Percentiles rank a stretch among this genome's conserved stretches.
Evolutionary conservation across 2,113 vertebrate genomes (phyloP).

Genomic region (Gorsachius goisagi): DNA sequence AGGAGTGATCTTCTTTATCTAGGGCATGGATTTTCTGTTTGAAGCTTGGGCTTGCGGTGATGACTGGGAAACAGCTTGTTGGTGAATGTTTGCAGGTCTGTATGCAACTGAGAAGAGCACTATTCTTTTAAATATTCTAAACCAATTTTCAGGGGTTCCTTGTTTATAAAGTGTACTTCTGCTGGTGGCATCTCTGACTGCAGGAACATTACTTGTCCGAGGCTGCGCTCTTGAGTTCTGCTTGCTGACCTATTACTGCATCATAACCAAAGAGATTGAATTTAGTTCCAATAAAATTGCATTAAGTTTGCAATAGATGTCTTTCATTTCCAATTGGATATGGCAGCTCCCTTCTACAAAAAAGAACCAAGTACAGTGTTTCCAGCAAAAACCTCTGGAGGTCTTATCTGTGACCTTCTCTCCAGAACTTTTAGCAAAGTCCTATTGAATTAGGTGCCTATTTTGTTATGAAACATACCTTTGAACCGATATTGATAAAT

Average conservation of each 20-base stretch:
- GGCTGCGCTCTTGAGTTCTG: slow-evolving; percentile 1
- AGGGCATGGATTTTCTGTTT: slow-evolving; percentile 31
- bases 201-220: background rate
- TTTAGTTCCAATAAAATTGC: slow-evolving; percentile 53
- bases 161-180: background rate
- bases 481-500: background rate
- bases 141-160: background rate
- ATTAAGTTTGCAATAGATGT: slow-evolving; percentile 38
- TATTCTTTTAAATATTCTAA: background rate
- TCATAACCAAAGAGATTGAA: slow-evolving; percentile 49
- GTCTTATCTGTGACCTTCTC: slow-evolving; percentile 32
- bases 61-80: slow-evolving; percentile 8
- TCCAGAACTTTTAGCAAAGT: slow-evolving; percentile 17
- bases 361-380: background rate
- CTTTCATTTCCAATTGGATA: slow-evolving; percentile 56
- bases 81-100: background rate
- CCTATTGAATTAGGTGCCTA: background rate
- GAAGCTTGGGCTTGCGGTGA: background rate
- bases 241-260: slow-evolving; percentile 60
- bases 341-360: slow-evolving; percentile 36
- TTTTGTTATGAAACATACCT: background rate
- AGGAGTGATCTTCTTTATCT: slow-evolving; percentile 26
- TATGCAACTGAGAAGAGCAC: background rate
- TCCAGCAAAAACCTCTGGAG: slow-evolving; percentile 16
- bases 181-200: slow-evolving; percentile 7